A percentile compares a stretch with the other conserved stretches of the same genome.
Conservation (phyloP, 1,140 invertebrate genomes). For the Lanistes nyassanus region DNA sequence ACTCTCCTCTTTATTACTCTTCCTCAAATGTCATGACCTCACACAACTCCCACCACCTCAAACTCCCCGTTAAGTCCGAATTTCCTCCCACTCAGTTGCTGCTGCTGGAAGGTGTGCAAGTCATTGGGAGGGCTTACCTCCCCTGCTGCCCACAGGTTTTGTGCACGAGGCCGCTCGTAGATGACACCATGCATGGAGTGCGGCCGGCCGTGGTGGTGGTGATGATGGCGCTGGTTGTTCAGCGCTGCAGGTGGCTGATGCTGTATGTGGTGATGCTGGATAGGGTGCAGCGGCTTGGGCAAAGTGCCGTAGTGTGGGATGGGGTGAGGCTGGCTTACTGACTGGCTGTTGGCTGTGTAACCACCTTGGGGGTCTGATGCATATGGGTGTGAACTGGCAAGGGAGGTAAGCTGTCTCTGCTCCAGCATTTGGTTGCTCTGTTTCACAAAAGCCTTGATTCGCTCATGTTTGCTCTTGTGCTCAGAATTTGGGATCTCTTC, state of each 20-base stretch:
- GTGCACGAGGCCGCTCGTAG: constrained; percentile 32
- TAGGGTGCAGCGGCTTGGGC: constrained; percentile 2
- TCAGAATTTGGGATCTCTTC: background rate
- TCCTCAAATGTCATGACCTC: background rate
- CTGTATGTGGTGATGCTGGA: constrained; percentile 4
- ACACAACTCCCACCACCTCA: constrained; percentile 49
- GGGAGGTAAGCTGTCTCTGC: constrained; percentile 14
- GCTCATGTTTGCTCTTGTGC: constrained; percentile 23
- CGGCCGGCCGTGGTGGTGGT: constrained; percentile 13
- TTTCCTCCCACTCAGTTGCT: constrained; percentile 34
- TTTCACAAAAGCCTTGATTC: constrained; percentile 22
- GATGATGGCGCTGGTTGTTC: too few relatives aligned
- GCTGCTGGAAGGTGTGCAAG: constrained; percentile 31
- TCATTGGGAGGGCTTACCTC: constrained; percentile 9
- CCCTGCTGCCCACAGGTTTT: constrained; percentile 22
- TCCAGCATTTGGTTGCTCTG: constrained; percentile 26
- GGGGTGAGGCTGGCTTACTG: background rate
- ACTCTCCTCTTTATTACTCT: background rate
- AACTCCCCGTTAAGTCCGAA: constrained; percentile 49
- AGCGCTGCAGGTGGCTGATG: background rate
- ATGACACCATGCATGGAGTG: constrained; percentile 19
- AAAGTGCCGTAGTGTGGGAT: constrained; percentile 5
- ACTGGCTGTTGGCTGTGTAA: background rate
- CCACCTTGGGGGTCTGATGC: too few relatives aligned
- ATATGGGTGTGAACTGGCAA: too few relatives aligned